phyloP scores from a whole-genome alignment of 2,797 vertebrate genomes.

The Gymnocypris eckloni region DNA sequence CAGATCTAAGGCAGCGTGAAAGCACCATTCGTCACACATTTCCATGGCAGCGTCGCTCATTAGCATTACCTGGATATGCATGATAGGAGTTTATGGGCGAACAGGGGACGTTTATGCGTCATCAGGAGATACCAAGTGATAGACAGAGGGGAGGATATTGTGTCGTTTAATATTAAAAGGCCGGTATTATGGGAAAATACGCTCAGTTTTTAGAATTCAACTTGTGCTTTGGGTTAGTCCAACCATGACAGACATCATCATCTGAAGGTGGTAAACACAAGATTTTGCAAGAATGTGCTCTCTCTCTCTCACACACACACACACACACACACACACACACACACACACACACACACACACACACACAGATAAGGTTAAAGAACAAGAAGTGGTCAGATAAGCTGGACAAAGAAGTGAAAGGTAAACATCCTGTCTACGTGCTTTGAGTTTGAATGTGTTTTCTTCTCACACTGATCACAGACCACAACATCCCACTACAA shows the following conservation, averaged over 20 bases:
- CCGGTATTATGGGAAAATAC: neutral
- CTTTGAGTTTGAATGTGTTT: conserved; percentile 47
- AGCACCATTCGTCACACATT: conserved; percentile 69
- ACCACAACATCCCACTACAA: conserved; percentile 42
- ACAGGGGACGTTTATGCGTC: conserved; percentile 66
- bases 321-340: neutral
- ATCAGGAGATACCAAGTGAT: conserved; percentile 68
- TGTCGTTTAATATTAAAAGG: neutral
- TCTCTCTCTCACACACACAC: neutral
- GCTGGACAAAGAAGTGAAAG: conserved; percentile 56
- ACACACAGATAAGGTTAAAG: conserved; percentile 29
- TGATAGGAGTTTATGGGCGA: conserved; percentile 74
- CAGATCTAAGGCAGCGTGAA: conserved; percentile 72
- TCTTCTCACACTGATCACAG: conserved; percentile 53
- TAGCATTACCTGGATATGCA: conserved; percentile 78
- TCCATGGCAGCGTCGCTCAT: conserved; percentile 72
- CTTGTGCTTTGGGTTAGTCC: conserved; percentile 1
- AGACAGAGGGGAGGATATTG: conserved; percentile 36
- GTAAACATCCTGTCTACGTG: conserved; percentile 59
- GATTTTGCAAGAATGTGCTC: conserved; percentile 50
- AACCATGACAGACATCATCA: conserved; percentile 47
- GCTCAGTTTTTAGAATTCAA: neutral
- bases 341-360: neutral
- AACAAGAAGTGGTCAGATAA: conserved; percentile 44
- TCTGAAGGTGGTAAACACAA: conserved; percentile 35